Evolutionary conservation across 1,140 invertebrate species (phyloP), one percentile per base, ranked within the genome.

Genomic region (Panagrolaimus sp.): DNA sequence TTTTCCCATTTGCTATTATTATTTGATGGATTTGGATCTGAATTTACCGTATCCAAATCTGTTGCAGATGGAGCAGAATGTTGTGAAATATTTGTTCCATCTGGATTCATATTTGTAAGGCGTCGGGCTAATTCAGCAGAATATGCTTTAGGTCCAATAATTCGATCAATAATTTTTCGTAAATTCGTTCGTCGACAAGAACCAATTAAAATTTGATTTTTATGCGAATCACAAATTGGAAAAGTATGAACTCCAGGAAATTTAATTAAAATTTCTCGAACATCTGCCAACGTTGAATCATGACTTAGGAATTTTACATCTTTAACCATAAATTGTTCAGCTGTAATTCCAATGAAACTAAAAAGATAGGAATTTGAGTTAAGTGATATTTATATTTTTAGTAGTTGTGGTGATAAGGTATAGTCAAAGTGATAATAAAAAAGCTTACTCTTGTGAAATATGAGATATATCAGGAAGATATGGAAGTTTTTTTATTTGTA

Each of bases 401-500:
- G 32, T 24, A 72, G 44, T 26, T 17, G n/a, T 21, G 38, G 17
- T 62, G 24, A 38, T 38, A 38, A 38, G 32, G 7, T 38, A 28
- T 9, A 21, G 21, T 55, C 17, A 24, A 17, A 21, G n/a, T 14
- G 1, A 52, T 21, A 52, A 52, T 21, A 52, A 24, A 5, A 28
- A 28, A 38, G 15, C 63, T 10, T 43, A 65, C 63, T 45, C 63
- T 45, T 43, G 43, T 43, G 28, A 43, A 3, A 65, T 65, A 43
- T 65, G 32, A 14, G 63, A 43, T 15, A 65, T 65, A 21, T 46
- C 65, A 26, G 94, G 94, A 63, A 98, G 84, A 85, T 96, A 98
- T 0, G 94, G 94, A 75, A 98, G 86, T 82, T 93, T 93, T 85
- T 96, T 96, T 78, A 97, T 94, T 69, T 94, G 86, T 71, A 97